Percentiles rank a stretch among this genome's conserved stretches.
These are phyloP conservation scores for Turritopsis dohrnii DNA, from an alignment of 30 jellyfish, hydroid and myxozoan species.

Conservation along the genomic window DNA sequence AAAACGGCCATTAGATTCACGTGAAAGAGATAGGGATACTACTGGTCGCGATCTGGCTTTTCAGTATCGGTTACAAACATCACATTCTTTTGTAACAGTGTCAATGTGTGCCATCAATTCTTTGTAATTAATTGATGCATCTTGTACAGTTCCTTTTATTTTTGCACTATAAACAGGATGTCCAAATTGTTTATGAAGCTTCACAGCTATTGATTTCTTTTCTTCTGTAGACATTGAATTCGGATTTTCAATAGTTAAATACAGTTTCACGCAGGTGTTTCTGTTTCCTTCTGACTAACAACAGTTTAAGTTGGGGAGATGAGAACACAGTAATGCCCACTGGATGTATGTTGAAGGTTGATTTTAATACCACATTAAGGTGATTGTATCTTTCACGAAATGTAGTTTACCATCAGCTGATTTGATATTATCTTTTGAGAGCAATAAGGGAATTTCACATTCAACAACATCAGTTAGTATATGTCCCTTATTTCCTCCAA, in stretches of 20 bases:
- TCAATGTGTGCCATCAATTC: neutral
- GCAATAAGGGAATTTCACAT: too few relatives aligned
- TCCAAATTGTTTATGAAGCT: too few relatives aligned
- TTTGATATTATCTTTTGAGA: too few relatives aligned
- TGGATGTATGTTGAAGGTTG: neutral
- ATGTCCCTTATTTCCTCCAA: neutral
- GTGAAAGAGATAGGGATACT: neutral
- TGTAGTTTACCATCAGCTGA: neutral
- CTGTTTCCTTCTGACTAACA: neutral
- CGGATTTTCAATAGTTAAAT: too few relatives aligned
- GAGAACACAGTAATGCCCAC: neutral
- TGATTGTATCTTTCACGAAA: fast-evolving
- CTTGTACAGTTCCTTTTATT: too few relatives aligned
- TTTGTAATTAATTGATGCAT: neutral
- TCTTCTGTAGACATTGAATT: too few relatives aligned
- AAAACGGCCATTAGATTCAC: neutral
- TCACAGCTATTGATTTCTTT: too few relatives aligned
- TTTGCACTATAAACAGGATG: too few relatives aligned
- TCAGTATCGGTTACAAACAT: neutral
- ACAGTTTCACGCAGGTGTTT: neutral
- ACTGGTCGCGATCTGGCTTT: neutral
- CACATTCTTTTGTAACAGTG: neutral
- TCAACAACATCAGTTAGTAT: neutral
- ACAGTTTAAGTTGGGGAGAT: fast-evolving
- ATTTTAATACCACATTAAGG: neutral